Base-by-base conservation (phyloP, 2,888 invertebrate species). In the Tipula lateralis region DNA sequence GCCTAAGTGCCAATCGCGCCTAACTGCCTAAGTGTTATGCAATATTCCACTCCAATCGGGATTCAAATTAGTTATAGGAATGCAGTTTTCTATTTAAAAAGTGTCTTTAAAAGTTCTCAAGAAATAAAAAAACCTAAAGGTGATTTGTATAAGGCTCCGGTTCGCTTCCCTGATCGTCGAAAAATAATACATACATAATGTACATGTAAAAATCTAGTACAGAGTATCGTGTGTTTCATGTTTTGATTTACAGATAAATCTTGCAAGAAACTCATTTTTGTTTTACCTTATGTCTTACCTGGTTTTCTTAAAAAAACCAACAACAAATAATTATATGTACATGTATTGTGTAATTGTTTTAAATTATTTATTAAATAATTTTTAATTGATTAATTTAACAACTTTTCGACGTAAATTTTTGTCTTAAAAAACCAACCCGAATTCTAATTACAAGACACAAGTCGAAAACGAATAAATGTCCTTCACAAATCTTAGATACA, bases 311-410 rank as follows among this genome's bases (percentile, higher is more conserved):
- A 24, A 24, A 66, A 66, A 9, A 66, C n/a, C 66, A 66, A 66
- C 66, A 24, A 24, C 66, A 19, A 66, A 66, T 66, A 66, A 66
- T 66, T 24, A 66, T 66, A 50, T 24, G 50, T 50, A 50, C 66
- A 24, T 66, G 24, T 44, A 66, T 66, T 66, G 66, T 66, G 66
- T 66, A 66, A 66, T 66, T 66, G 9, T 66, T 66, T 66, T 9
- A 66, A 66, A 66, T 66, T 24, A 66, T 66, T 66, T 66, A n/a
- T 44, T n/a, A n/a, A 66, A 66, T 66, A 66, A 66, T 66, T 7
- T 66, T 66, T 66, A 66, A 66, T 66, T 66, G 66, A 66, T 66
- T 66, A 66, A 66, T 66, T 12, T 66, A 66, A 66, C 66, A 66
- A 66, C 24, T 9, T 66, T 44, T 44, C 16, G 3, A n/a, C 2